Conservation (phyloP, 2,113 vertebrate species). For the Neoarius graeffei region DNA sequence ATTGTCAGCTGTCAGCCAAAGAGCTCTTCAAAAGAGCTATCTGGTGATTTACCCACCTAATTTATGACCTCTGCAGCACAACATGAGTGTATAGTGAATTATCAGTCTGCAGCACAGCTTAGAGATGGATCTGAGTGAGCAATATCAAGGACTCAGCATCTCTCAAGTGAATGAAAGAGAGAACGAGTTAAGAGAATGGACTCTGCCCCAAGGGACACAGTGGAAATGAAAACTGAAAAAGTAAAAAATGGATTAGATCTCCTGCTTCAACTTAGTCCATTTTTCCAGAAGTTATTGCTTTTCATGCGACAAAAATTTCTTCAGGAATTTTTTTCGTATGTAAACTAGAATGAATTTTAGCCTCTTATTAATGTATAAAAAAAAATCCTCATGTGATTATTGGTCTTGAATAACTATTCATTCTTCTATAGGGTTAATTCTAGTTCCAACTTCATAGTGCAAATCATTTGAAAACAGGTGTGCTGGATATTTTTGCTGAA, state of each 20-base stretch:
- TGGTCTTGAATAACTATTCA: background rate
- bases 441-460: background rate
- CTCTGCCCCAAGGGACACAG: constrained; percentile 34
- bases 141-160: constrained; percentile 11
- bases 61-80: constrained; percentile 47
- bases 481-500: background rate
- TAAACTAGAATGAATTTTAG: background rate
- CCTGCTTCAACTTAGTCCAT: background rate
- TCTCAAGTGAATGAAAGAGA: constrained; percentile 16
- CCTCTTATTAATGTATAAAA: background rate
- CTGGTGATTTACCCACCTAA: constrained; percentile 42
- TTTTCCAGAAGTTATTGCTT: constrained; percentile 12
- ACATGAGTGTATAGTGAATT: constrained; percentile 25
- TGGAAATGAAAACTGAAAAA: constrained; percentile 18
- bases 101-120: constrained; percentile 11
- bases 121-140: constrained; percentile 35
- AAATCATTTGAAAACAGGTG: background rate
- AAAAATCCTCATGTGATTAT: background rate
- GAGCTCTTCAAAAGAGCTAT: constrained; percentile 42
- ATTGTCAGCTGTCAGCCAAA: constrained; percentile 29
- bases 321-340: background rate
- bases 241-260: constrained; percentile 20
- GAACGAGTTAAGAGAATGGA: constrained; percentile 31
- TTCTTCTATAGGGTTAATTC: background rate
- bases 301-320: background rate